phyloP scores from a whole-genome alignment of 2,113 vertebrate species.

The Okapia johnstoni region DNA sequence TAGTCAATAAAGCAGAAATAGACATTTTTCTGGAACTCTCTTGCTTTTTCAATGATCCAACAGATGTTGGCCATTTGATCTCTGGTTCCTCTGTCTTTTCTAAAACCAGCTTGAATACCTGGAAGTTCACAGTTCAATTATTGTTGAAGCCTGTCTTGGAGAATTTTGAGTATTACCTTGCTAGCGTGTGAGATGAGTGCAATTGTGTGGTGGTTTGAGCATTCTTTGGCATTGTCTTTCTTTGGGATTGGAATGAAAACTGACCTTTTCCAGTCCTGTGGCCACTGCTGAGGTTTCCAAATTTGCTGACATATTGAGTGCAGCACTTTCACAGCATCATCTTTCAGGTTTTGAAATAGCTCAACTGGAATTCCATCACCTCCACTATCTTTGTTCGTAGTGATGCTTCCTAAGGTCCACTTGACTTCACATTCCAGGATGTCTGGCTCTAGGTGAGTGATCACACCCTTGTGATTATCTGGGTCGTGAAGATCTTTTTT shows the following conservation, averaged over 20 bases:
- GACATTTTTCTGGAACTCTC: not conserved
- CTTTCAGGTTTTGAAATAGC: not conserved
- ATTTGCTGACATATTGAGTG: not conserved
- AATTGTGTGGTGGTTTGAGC: not conserved
- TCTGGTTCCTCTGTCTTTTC: not conserved
- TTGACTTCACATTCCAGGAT: not conserved
- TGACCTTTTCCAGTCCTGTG: not conserved
- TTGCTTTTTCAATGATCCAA: not conserved
- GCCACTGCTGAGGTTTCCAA: not conserved
- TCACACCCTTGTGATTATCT: not conserved
- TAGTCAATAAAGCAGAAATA: not conserved
- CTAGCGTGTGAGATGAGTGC: not conserved
- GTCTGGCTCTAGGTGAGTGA: not conserved
- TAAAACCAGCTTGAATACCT: not conserved
- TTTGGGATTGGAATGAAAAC: not conserved
- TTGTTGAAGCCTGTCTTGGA: not conserved
- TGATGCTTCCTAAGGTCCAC: not conserved
- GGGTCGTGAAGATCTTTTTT: not conserved
- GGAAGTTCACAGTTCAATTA: not conserved
- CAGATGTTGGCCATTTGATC: not conserved
- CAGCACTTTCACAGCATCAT: not conserved
- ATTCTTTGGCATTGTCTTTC: not conserved
- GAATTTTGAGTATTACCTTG: not conserved
- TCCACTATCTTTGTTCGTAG: not conserved
- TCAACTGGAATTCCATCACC: not conserved